Base-by-base conservation (phyloP, 2,113 vertebrate genomes). In the Cyprinodon tularosa region DNA sequence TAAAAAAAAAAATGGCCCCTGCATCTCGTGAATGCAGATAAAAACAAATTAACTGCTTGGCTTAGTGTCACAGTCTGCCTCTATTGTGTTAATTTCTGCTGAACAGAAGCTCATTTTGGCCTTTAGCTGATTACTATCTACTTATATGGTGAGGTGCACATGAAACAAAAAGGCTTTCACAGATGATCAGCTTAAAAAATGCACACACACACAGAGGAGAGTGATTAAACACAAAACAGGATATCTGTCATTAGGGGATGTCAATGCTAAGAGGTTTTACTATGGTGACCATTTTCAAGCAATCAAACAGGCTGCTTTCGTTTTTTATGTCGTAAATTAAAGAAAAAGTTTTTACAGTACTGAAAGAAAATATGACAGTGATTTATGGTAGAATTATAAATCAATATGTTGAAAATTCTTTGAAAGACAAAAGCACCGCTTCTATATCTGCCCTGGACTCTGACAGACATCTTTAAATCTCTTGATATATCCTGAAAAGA, bases 401-500 rank as follows among this genome's bases (percentile, higher is more conserved):
- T 0, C 40, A 17, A 10, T 77, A 75, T 77, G 72, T 82, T 29
- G 57, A 78, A 62, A 63, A 10, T 38, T 47, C 66, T 74, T 72
- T 63, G 60, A 61, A 57, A 7, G 5, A 44, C 57, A 22, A 36
- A 66, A 80, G 63, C 59, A 29, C 20, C 74, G 71, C 80, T 72
- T 81, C 65, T 76, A 76, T 78, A 71, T 81, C 77, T 72, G 13
- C 59, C 66, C 44, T 68, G 15, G 2, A 68, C 71, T 74, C 53
- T 76, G 76, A 68, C 70, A 87, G 77, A 76, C 66, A 65, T 68
- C 66, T 75, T 12, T 3, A 65, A 47, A 74, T 81, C 78, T 85
- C 74, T 80, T 72, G 73, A 80, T 87, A 76, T 76, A 81, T 83
- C 84, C 78, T 89, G 84, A 85, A 77, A 88, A 86, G 84, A 89